Evolutionary conservation across 2,797 vertebrate genomes (phyloP).

Genomic region (Tolypeutes matacus): DNA sequence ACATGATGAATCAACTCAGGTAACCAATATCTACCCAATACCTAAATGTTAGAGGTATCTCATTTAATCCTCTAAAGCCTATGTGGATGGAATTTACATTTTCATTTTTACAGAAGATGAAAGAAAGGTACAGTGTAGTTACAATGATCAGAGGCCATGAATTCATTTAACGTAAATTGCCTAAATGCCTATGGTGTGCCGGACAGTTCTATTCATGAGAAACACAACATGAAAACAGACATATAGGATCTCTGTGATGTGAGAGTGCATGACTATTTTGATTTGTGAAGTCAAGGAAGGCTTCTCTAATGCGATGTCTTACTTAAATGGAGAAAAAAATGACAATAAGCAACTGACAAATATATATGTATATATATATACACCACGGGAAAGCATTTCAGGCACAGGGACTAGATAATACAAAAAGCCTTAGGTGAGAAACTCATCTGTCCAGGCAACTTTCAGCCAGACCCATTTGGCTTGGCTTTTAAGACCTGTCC

Average conservation of each 20-base stretch:
- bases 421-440: neutral
- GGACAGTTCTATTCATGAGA: neutral
- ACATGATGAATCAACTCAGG: neutral
- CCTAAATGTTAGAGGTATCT: neutral
- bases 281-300: neutral
- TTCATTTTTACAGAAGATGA: constrained; percentile 35
- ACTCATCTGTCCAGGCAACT: neutral
- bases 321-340: neutral
- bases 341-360: neutral
- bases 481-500: neutral
- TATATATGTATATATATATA: too few relatives aligned
- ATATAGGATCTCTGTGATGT: neutral
- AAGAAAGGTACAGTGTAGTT: neutral
- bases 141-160: neutral
- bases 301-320: neutral
- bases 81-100: neutral
- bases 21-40: neutral
- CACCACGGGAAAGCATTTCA: neutral
- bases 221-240: neutral
- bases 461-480: neutral
- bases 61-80: neutral
- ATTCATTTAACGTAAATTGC: neutral
- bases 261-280: too few relatives aligned
- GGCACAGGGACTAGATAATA: neutral
- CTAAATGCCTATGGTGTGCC: neutral